A percentile compares a stretch with the other conserved stretches of the same genome.
These are phyloP conservation scores for Eulemur rufifrons DNA, from an alignment of 2,113 vertebrate genomes.

Conservation along the genomic window DNA sequence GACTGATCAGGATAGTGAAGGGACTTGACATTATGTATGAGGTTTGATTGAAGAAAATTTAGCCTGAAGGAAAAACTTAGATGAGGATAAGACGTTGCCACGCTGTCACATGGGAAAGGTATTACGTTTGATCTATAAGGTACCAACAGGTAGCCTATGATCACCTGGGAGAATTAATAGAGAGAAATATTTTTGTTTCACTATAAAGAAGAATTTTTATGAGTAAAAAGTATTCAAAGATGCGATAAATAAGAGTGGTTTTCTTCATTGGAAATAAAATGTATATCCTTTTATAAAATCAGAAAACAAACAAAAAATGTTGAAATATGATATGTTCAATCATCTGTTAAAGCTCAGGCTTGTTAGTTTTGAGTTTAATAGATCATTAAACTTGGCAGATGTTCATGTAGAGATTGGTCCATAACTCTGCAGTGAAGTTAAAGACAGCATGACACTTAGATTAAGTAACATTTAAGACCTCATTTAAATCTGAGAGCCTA, in stretches of 20 bases:
- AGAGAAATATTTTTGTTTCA: neutral
- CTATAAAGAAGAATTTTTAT: neutral
- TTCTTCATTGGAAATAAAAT: conserved; percentile 31
- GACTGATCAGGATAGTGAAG: neutral
- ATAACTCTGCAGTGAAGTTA: neutral
- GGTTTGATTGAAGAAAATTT: neutral
- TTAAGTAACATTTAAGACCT: neutral
- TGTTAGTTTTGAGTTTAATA: conserved; percentile 7
- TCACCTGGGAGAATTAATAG: neutral
- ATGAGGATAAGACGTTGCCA: neutral
- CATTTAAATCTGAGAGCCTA: neutral
- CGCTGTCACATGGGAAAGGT: neutral
- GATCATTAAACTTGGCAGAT: conserved; percentile 17
- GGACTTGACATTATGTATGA: neutral
- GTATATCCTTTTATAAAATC: conserved; percentile 30
- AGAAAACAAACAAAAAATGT: conserved; percentile 50
- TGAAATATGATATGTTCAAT: conserved; percentile 25
- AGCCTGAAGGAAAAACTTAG: neutral
- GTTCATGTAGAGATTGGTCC: neutral
- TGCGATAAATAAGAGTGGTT: neutral
- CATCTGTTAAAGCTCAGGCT: conserved; percentile 50
- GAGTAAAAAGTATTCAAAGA: neutral
- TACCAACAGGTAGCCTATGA: neutral
- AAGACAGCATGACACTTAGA: neutral
- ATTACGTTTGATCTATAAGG: neutral